Percentiles rank a stretch among this genome's conserved stretches.
Evolutionary conservation across 2,113 vertebrate species (phyloP).

Genomic region (Pluvianellus socialis): DNA sequence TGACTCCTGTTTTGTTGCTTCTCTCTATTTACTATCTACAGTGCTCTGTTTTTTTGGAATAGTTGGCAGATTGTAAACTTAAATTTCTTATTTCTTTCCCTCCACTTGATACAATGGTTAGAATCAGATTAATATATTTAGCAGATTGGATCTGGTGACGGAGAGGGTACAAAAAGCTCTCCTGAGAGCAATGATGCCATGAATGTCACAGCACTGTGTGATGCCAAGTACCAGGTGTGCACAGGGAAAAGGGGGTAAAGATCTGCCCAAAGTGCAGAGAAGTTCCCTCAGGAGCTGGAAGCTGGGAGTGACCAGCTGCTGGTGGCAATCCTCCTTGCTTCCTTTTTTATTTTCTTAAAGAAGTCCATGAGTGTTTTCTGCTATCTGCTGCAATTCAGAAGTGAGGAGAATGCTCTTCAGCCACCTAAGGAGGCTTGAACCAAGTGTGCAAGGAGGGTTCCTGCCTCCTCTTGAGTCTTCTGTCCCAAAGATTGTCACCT

Average conservation of each 20-base stretch:
- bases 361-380: neutral
- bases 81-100: neutral
- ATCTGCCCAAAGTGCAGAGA: neutral
- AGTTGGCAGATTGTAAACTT: neutral
- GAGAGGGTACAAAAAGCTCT: neutral
- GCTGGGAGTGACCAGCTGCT: neutral
- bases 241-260: neutral
- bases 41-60: neutral
- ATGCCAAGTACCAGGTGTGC: neutral
- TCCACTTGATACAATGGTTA: neutral
- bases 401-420: neutral
- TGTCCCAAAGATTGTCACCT: neutral
- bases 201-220: neutral
- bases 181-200: neutral
- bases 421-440: neutral
- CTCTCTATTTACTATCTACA: slow-evolving; percentile 3
- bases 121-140: neutral
- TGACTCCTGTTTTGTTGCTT: neutral
- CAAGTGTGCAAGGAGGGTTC: neutral
- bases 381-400: neutral
- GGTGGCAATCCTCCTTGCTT: neutral
- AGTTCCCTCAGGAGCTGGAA: neutral
- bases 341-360: neutral
- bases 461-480: neutral
- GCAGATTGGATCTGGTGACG: neutral